These are phyloP conservation scores for Strigamia crassipes DNA, from an alignment of 2,888 invertebrate species.

Conservation along the genomic window DNA sequence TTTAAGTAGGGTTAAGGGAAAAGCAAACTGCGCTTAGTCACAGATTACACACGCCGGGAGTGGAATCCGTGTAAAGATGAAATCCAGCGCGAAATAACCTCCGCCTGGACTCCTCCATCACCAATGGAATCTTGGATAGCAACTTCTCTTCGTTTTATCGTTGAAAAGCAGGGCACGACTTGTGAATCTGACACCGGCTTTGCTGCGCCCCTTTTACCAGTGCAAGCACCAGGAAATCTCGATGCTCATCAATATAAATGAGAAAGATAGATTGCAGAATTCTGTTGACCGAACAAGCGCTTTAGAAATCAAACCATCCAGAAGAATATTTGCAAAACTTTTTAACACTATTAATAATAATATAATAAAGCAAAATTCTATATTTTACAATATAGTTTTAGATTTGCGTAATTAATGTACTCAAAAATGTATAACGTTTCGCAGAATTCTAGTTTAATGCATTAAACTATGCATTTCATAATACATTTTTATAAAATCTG, in stretches of 20 bases:
- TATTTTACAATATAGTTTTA: too few species aligned
- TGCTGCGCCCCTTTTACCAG: conserved; percentile 39
- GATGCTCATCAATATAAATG: conserved; percentile 39
- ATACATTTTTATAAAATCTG: too few species aligned
- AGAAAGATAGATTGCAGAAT: conserved; percentile 19
- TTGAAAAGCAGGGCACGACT: conserved; percentile 40
- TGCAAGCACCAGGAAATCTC: conserved; percentile 24
- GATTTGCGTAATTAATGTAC: too few species aligned
- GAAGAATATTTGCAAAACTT: not conserved
- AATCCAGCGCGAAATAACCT: conserved; percentile 18
- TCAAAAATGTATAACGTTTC: too few species aligned
- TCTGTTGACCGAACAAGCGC: not conserved
- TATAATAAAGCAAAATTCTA: too few species aligned
- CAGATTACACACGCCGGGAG: not conserved
- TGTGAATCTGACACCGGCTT: conserved; percentile 38
- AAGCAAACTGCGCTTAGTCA: conserved; percentile 29
- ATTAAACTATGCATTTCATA: too few species aligned
- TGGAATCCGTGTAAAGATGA: conserved; percentile 19
- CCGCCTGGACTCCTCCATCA: conserved; percentile 31
- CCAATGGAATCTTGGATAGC: conserved; percentile 8
- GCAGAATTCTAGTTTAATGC: too few species aligned
- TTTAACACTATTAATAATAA: not conserved
- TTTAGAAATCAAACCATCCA: not conserved
- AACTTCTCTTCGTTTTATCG: conserved; percentile 24
- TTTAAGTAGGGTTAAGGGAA: conserved; percentile 22